phyloP scores from a whole-genome alignment of 2,888 invertebrate species.

The Troides oblongomaculatus region DNA sequence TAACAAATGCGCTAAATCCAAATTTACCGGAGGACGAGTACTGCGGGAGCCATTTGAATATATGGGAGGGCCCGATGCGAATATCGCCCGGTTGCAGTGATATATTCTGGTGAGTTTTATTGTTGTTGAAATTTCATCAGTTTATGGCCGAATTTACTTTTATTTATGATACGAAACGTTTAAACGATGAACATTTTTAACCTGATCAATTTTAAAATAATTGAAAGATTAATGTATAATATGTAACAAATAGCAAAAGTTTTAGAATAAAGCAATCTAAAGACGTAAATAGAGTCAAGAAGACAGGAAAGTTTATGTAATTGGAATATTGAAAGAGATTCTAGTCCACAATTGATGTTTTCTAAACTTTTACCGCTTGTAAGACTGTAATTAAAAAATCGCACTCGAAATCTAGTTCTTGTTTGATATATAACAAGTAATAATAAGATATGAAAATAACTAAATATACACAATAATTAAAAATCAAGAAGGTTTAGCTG shows the following conservation, averaged over 20 bases:
- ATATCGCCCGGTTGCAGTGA: slow-evolving; percentile 89
- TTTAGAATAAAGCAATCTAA: not conserved
- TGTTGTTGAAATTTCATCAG: slow-evolving; percentile 32
- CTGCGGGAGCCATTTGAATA: slow-evolving; percentile 90
- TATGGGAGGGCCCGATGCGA: slow-evolving; percentile 92
- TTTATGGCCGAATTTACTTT: slow-evolving; percentile 18
- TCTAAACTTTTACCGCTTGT: no score
- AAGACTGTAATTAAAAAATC: no score
- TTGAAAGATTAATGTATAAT: not conserved
- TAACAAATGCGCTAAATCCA: slow-evolving; percentile 82
- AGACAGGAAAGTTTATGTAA: not conserved
- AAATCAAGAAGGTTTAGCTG: no score
- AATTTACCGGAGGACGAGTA: slow-evolving; percentile 86
- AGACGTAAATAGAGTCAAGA: not conserved
- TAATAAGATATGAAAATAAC: no score
- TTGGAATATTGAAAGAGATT: no score
- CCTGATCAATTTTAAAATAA: no score
- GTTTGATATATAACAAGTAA: no score
- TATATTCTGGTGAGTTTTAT: slow-evolving; percentile 85
- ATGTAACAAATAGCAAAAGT: not conserved
- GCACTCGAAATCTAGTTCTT: no score
- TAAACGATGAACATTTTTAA: not conserved
- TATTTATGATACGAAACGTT: slow-evolving; percentile 11
- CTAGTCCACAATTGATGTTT: no score
- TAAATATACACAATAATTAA: no score